Evolutionary conservation across 2,113 vertebrate species (phyloP).

Genomic region (Misgurnus anguillicaudatus): DNA sequence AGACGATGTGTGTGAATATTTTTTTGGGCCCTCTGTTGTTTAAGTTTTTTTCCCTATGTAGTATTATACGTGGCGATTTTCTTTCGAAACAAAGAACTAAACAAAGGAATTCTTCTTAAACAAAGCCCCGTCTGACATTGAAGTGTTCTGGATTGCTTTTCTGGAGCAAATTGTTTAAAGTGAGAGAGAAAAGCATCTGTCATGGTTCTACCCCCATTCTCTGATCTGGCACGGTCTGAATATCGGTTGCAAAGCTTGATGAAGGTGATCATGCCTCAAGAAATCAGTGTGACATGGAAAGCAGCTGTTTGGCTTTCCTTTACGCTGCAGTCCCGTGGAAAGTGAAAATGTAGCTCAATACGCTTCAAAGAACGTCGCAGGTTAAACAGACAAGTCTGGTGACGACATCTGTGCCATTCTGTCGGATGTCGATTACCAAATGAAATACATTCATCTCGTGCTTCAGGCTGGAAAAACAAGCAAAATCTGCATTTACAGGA

Average conservation of each 20-base stretch:
- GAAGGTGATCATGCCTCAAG: conserved; percentile 11
- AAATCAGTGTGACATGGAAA: conserved; percentile 20
- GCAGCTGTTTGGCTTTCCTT: conserved; percentile 6
- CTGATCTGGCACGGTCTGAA: not conserved
- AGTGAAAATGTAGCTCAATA: not conserved
- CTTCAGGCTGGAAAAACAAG: too few species aligned
- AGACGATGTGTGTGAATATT: not conserved
- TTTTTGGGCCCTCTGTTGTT: not conserved
- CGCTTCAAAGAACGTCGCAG: not conserved
- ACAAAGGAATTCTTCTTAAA: conserved; percentile 19
- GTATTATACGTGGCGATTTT: not conserved
- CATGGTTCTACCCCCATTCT: conserved; percentile 27
- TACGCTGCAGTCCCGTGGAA: not conserved
- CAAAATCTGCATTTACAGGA: too few species aligned
- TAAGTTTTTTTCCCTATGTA: not conserved
- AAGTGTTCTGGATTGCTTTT: conserved; percentile 28
- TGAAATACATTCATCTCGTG: too few species aligned
- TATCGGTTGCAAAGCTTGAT: conserved; percentile 18
- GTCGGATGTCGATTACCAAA: not conserved
- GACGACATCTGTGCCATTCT: not conserved
- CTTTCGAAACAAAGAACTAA: not conserved
- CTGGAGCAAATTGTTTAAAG: conserved; percentile 25
- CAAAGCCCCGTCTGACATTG: conserved; percentile 16
- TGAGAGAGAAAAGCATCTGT: conserved; percentile 11
- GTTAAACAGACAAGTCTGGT: not conserved